Evolutionary conservation across 2,797 vertebrate genomes (phyloP).

Genomic region (Chaunax sp.): DNA sequence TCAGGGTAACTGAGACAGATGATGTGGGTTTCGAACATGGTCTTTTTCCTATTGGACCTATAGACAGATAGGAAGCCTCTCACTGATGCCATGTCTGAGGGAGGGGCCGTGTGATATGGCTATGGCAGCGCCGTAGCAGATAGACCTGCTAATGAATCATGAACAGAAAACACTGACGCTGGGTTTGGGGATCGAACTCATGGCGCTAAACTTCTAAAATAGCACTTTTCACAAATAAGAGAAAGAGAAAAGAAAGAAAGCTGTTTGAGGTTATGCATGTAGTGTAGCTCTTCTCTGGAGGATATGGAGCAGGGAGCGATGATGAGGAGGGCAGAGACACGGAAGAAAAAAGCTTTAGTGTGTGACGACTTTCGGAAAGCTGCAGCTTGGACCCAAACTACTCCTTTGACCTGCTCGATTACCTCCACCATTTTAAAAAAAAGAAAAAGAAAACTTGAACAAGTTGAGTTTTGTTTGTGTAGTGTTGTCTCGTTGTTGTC

Average conservation of each 20-base stretch:
- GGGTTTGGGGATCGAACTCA: conserved; percentile 53
- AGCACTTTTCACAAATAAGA: conserved; percentile 79
- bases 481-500: conserved; percentile 61
- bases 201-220: conserved; percentile 74
- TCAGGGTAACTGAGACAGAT: conserved; percentile 85
- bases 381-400: conserved; percentile 80
- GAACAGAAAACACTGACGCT: conserved; percentile 44
- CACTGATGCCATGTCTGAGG: conserved; percentile 32
- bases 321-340: conserved; percentile 41
- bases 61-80: conserved; percentile 65
- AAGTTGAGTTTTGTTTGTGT: conserved; percentile 70
- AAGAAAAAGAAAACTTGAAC: conserved; percentile 59
- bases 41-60: conserved; percentile 80
- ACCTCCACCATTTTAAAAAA: conserved; percentile 59
- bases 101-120: conserved; percentile 31
- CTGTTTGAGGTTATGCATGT: conserved; percentile 70
- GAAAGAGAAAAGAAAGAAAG: conserved; percentile 39
- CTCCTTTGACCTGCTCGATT: conserved; percentile 62
- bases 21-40: conserved; percentile 68
- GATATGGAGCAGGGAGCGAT: conserved; percentile 16
- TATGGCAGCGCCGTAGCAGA: conserved; percentile 52
- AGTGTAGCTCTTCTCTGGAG: conserved; percentile 69
- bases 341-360: conserved; percentile 76
- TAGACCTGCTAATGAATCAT: conserved; percentile 60
- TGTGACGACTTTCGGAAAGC: conserved; percentile 70